A percentile compares a stretch with the other conserved stretches of the same genome.
phyloP scores from a whole-genome alignment of 1,140 invertebrate species.

The Lordiphosa collinella region DNA sequence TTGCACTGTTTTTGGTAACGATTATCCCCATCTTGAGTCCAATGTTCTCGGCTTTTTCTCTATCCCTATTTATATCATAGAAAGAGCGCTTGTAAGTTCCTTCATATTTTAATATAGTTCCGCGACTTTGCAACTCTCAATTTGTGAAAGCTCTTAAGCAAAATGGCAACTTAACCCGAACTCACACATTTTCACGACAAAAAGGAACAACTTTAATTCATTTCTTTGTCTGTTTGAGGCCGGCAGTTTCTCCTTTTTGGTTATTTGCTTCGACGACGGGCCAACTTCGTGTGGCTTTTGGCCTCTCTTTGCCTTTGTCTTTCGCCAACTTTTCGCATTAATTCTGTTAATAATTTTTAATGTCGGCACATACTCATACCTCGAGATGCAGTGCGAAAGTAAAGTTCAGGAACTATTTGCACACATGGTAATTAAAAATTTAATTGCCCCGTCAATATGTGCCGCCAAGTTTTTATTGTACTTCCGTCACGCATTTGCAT shows the following conservation, averaged over 20 bases:
- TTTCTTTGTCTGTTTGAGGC: slow-evolving; percentile 56
- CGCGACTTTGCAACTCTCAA: slow-evolving; percentile 27
- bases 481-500: slow-evolving; percentile 41
- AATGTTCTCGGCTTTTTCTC: too few relatives aligned
- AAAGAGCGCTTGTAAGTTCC: too few relatives aligned
- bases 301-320: slow-evolving; percentile 42
- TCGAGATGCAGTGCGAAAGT: slow-evolving; percentile 14
- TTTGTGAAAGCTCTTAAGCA: slow-evolving; percentile 24
- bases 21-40: too few relatives aligned
- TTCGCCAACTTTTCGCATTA: slow-evolving; percentile 64
- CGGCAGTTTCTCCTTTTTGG: slow-evolving; percentile 15
- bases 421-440: slow-evolving; percentile 69
- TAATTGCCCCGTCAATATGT: slow-evolving; percentile 68
- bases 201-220: slow-evolving; percentile 34
- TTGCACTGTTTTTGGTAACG: too few relatives aligned
- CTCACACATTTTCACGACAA: slow-evolving; percentile 23
- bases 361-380: slow-evolving; percentile 35
- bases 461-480: slow-evolving; percentile 24
- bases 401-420: slow-evolving; percentile 59
- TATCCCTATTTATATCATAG: too few relatives aligned
- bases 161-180: slow-evolving; percentile 9
- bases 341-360: slow-evolving; percentile 75
- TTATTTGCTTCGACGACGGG: slow-evolving; percentile 58
- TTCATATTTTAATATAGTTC: too few relatives aligned
- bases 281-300: slow-evolving; percentile 50